Conservation (phyloP, 2,797 vertebrate genomes). For the Coilia nasus region DNA sequence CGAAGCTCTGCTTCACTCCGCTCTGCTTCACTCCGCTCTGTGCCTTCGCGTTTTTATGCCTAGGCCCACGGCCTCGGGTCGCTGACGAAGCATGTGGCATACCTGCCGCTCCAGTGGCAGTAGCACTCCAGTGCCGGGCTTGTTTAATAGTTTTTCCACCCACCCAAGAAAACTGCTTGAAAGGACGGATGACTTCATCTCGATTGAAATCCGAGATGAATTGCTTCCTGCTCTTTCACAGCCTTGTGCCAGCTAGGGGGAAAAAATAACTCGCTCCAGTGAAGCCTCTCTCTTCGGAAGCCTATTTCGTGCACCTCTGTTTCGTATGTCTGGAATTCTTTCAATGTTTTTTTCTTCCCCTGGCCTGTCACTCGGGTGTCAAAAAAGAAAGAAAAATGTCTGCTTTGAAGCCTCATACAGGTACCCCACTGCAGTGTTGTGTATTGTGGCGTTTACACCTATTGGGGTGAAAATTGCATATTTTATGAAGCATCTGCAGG, state of each 20-base stretch:
- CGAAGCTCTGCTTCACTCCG: background rate
- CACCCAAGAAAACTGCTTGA: background rate
- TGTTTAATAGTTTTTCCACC: constrained; percentile 20
- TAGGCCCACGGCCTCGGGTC: background rate
- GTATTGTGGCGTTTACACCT: constrained; percentile 31
- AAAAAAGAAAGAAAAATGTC: background rate
- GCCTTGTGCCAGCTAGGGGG: background rate
- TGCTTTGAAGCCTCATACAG: background rate
- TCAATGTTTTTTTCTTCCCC: background rate
- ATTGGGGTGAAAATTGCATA: constrained; percentile 48
- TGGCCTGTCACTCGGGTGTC: background rate
- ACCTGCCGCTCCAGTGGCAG: constrained; percentile 19
- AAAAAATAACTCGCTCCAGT: background rate
- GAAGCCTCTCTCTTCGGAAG: background rate
- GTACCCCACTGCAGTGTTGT: constrained; percentile 4
- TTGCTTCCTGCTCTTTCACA: constrained; percentile 8
- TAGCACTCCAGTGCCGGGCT: background rate
- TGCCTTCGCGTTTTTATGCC: background rate
- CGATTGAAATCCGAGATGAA: constrained; percentile 4
- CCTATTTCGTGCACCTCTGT: background rate
- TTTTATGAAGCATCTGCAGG: constrained; percentile 44
- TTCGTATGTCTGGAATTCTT: background rate
- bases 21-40: background rate
- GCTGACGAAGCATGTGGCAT: constrained; percentile 17
- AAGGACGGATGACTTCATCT: constrained; percentile 17